These are phyloP conservation scores for Gerosis bhagava DNA, from an alignment of 2,888 invertebrate species.

Conservation along the genomic window DNA sequence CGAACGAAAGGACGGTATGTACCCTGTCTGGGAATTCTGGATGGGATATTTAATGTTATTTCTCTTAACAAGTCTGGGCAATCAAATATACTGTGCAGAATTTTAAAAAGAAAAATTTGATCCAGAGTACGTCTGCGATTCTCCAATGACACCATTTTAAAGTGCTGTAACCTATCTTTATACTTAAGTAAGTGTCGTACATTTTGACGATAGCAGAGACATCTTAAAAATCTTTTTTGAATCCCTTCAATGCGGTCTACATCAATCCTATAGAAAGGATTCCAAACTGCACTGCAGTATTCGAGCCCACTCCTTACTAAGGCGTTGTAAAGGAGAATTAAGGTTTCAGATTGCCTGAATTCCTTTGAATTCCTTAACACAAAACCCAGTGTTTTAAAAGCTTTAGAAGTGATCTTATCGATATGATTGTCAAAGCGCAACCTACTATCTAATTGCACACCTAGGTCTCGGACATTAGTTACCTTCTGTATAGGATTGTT, in stretches of 20 bases:
- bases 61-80: neutral
- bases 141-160: slow-evolving; percentile 1
- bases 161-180: neutral
- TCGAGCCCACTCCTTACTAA: slow-evolving; percentile 4
- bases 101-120: neutral
- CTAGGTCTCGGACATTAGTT: neutral
- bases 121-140: neutral
- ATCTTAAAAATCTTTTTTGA: neutral
- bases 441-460: neutral
- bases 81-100: neutral
- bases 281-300: slow-evolving; percentile 8
- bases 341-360: slow-evolving; percentile 1
- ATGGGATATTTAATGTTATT: no score
- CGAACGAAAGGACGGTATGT: no score
- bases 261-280: neutral
- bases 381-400: neutral
- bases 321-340: slow-evolving; percentile 3
- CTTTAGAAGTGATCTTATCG: neutral
- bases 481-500: neutral
- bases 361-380: slow-evolving; percentile 1
- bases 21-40: no score
- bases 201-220: slow-evolving; percentile 1
- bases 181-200: neutral
- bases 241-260: neutral
- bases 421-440: neutral